These are phyloP conservation scores for Achlya flavicornis DNA, from an alignment of 2,888 invertebrate species.

Conservation along the genomic window DNA sequence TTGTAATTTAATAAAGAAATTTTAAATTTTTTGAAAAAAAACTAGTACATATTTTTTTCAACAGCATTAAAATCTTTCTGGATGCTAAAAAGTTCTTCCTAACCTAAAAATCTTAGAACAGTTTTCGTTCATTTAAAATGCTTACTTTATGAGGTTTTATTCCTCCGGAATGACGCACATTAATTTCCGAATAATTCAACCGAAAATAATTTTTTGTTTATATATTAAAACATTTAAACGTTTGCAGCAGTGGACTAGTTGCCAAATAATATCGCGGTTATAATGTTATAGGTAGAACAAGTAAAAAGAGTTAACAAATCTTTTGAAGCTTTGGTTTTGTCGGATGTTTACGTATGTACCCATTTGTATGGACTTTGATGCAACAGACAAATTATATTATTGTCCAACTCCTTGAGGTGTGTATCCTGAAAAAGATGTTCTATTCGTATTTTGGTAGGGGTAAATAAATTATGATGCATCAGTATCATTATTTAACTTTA, in stretches of 20 bases:
- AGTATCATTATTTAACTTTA: background rate
- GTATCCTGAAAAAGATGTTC: background rate
- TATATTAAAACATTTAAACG: background rate
- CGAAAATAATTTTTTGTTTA: background rate
- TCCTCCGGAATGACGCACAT: background rate
- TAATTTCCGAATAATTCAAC: background rate
- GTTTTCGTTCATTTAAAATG: too few species aligned
- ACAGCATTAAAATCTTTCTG: too few species aligned
- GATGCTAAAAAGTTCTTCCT: too few species aligned
- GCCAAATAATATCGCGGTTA: background rate
- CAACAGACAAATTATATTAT: background rate
- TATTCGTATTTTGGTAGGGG: background rate
- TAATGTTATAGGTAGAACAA: background rate
- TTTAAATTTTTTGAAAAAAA: too few species aligned
- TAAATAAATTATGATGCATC: background rate
- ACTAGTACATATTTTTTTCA: too few species aligned
- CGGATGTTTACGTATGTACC: background rate
- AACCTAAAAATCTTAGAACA: too few species aligned
- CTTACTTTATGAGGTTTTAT: too few species aligned
- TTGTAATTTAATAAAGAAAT: too few species aligned
- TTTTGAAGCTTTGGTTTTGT: background rate
- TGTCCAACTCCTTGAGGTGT: background rate
- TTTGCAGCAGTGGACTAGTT: background rate
- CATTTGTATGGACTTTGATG: slow-evolving; percentile 6
- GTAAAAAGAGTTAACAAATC: slow-evolving; percentile 2